Evolutionary conservation across 2,888 invertebrate genomes (phyloP).

Genomic region (Bombylius major): DNA sequence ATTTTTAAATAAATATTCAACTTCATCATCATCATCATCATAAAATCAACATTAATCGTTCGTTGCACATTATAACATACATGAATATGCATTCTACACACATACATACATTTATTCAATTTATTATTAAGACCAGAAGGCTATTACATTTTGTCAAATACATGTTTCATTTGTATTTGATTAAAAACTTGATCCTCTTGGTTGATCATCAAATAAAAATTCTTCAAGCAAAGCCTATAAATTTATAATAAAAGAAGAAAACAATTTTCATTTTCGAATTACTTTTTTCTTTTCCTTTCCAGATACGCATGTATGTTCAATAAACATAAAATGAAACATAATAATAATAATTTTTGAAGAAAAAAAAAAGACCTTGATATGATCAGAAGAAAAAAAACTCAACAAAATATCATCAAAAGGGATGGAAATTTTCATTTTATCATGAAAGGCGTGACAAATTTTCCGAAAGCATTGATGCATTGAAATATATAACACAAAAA

Average conservation of each 20-base stretch:
- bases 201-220: background rate
- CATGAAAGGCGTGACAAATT: constrained; percentile 10
- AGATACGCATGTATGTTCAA: too few species aligned
- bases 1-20: too few species aligned
- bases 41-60: too few species aligned
- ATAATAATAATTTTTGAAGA: background rate
- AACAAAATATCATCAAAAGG: constrained; percentile 1
- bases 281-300: too few species aligned
- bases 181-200: background rate
- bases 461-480: background rate
- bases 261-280: too few species aligned
- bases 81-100: background rate
- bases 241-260: too few species aligned
- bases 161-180: background rate
- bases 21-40: too few species aligned
- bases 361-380: background rate
- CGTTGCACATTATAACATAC: too few species aligned
- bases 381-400: background rate
- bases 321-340: too few species aligned
- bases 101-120: background rate
- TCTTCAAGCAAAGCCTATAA: too few species aligned
- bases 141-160: background rate
- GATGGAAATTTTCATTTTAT: background rate
- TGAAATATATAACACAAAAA: background rate
- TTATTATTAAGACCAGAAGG: background rate